Conservation (phyloP, 2,113 vertebrate species). For the Halichoeres trimaculatus region DNA sequence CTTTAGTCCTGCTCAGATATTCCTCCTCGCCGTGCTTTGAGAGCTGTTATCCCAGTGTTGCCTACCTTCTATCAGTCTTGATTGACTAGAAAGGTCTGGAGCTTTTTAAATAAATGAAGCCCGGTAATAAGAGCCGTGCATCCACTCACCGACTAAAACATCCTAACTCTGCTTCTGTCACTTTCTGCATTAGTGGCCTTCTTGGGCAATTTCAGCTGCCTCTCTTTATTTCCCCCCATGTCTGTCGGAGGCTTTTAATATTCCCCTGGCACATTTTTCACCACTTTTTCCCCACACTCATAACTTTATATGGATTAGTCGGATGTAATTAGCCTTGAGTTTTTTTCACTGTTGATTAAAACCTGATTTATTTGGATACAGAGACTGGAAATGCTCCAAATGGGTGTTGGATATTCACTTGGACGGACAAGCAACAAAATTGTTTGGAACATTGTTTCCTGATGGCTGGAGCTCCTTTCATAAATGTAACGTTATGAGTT, state of each 20-base stretch:
- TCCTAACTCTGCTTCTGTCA: slow-evolving; percentile 53
- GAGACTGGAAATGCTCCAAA: background rate
- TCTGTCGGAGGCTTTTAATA: slow-evolving; percentile 49
- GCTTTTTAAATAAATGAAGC: slow-evolving; percentile 71
- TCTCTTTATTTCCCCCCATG: slow-evolving; percentile 62
- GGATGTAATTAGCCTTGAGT: slow-evolving; percentile 7
- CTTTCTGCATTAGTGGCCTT: slow-evolving; percentile 63
- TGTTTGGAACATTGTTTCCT: background rate
- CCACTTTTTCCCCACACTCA: background rate
- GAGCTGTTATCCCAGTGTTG: slow-evolving; percentile 47
- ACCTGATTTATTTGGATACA: background rate
- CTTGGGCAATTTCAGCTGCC: slow-evolving; percentile 67
- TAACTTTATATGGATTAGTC: slow-evolving; percentile 5
- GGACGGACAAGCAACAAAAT: background rate
- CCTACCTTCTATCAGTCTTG: slow-evolving; percentile 72
- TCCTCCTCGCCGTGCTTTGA: slow-evolving; percentile 37
- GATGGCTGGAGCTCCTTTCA: background rate
- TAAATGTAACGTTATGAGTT: background rate
- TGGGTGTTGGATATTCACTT: background rate
- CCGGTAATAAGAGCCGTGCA: slow-evolving; percentile 69
- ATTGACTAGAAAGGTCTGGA: slow-evolving; percentile 61
- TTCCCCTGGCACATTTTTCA: slow-evolving; percentile 36
- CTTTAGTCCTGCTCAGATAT: slow-evolving; percentile 47
- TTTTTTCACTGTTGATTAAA: slow-evolving; percentile 25
- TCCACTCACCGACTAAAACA: slow-evolving; percentile 64